These are phyloP conservation scores for Microcebus ravelobensis DNA, from an alignment of 2,113 vertebrate genomes.

Conservation along the genomic window DNA sequence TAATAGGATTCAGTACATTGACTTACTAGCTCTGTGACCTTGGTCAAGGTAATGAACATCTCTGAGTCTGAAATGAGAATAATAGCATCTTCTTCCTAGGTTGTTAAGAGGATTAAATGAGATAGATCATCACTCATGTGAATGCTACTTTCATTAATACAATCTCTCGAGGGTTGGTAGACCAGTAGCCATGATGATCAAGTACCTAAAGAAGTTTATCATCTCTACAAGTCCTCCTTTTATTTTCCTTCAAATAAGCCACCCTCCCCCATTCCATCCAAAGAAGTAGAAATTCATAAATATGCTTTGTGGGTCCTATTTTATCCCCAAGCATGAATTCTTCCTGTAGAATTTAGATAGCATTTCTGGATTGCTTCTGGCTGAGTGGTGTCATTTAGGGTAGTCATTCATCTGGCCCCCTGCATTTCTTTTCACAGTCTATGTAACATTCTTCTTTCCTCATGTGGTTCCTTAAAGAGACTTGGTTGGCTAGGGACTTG, in stretches of 20 bases:
- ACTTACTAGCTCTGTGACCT: background rate
- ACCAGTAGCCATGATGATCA: background rate
- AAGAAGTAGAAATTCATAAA: background rate
- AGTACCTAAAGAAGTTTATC: constrained; percentile 6
- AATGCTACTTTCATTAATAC: background rate
- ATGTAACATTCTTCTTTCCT: background rate
- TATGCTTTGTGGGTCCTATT: background rate
- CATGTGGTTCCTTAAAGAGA: background rate
- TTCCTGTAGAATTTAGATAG: background rate
- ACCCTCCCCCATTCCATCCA: background rate
- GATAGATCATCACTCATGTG: background rate
- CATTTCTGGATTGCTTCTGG: constrained; percentile 15
- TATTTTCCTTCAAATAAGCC: background rate
- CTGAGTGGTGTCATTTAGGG: background rate
- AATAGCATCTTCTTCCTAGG: background rate
- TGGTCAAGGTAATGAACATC: constrained; percentile 13
- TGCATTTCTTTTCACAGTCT: constrained; percentile 7
- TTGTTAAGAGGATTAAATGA: background rate
- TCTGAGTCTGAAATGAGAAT: background rate
- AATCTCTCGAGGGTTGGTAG: background rate
- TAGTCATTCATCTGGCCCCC: background rate
- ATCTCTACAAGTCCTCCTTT: background rate
- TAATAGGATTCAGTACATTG: background rate
- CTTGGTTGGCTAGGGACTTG: background rate
- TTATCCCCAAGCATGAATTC: background rate